phyloP scores from a whole-genome alignment of 2,113 vertebrate species.

The Dipodomys spectabilis region DNA sequence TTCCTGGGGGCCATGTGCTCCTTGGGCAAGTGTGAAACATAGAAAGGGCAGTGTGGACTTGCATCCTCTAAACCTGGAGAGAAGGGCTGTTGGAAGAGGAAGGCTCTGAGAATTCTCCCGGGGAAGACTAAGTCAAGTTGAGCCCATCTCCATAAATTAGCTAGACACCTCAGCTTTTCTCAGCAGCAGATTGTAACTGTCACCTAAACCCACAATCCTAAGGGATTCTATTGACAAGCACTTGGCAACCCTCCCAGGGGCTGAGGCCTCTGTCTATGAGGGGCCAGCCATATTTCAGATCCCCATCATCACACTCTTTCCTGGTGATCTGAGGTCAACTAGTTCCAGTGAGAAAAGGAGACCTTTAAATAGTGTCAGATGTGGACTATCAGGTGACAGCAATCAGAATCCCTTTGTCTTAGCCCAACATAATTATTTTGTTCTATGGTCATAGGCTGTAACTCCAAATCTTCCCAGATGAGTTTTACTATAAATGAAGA shows the following conservation, averaged over 20 bases:
- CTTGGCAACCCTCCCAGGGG: background rate
- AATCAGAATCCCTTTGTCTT: too few relatives aligned
- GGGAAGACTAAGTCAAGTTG: background rate
- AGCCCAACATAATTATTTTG: too few relatives aligned
- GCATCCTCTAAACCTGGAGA: background rate
- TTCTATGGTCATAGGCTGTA: background rate
- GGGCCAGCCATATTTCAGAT: background rate
- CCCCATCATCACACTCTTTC: background rate
- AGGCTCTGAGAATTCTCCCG: constrained; percentile 31
- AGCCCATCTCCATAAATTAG: background rate
- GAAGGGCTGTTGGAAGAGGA: background rate
- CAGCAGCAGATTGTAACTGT: background rate
- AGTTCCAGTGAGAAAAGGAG: background rate
- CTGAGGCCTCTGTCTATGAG: background rate
- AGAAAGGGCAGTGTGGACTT: background rate
- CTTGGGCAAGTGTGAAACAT: constrained; percentile 10
- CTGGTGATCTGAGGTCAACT: background rate
- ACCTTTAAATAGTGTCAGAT: background rate
- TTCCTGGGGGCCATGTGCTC: constrained; percentile 57
- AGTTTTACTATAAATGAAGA: constrained; percentile 8
- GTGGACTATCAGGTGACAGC: background rate
- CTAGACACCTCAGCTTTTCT: background rate
- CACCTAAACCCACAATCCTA: background rate
- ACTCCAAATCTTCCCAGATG: constrained; percentile 21
- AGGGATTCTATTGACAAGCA: background rate